Conservation (phyloP, 2,797 vertebrate species). For the Sebastiscus tertius region DNA sequence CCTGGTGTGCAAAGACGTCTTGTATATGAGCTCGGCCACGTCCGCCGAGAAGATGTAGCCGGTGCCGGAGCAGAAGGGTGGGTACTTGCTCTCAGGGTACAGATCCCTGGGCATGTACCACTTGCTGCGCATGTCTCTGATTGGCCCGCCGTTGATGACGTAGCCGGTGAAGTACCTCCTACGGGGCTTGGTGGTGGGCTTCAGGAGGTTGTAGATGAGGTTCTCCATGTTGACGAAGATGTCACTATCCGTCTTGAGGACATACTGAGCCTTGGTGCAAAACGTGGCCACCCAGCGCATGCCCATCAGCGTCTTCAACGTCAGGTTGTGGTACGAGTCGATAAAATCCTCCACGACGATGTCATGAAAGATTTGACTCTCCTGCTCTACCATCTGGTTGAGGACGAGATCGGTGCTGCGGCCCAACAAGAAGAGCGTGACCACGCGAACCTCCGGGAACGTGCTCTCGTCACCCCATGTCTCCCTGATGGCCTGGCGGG, state of each 20-base stretch:
- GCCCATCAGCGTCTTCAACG: slow-evolving; percentile 98
- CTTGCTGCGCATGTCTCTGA: slow-evolving; percentile 96
- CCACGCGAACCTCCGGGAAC: slow-evolving; percentile 90
- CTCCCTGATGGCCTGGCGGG: slow-evolving; percentile 96
- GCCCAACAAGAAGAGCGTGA: slow-evolving; percentile 94
- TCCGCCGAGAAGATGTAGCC: slow-evolving; percentile 98
- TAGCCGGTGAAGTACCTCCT: slow-evolving; percentile 97
- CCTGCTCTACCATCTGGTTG: slow-evolving; percentile 99
- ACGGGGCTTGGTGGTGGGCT: slow-evolving; percentile 93
- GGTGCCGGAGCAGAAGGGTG: slow-evolving; percentile 97
- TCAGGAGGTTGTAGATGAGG: slow-evolving; percentile 95
- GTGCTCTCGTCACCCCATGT: slow-evolving; percentile 98
- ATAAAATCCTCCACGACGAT: slow-evolving; percentile 97
- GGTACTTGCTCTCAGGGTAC: slow-evolving; percentile 98
- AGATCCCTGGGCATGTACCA: slow-evolving; percentile 99
- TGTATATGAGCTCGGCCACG: slow-evolving; percentile 96
- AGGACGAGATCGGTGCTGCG: slow-evolving; percentile 91
- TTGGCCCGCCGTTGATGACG: slow-evolving; percentile 97
- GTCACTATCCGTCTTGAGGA: slow-evolving; percentile 99
- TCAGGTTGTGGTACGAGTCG: slow-evolving; percentile 98
- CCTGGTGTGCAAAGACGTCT: slow-evolving; percentile 95
- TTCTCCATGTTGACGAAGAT: slow-evolving; percentile 99
- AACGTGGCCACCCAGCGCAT: slow-evolving; percentile 97
- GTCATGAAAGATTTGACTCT: slow-evolving; percentile 98
- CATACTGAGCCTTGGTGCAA: slow-evolving; percentile 93